Base-by-base conservation (phyloP, 2,113 vertebrate species). In the Hemibagrus wyckioides region DNA sequence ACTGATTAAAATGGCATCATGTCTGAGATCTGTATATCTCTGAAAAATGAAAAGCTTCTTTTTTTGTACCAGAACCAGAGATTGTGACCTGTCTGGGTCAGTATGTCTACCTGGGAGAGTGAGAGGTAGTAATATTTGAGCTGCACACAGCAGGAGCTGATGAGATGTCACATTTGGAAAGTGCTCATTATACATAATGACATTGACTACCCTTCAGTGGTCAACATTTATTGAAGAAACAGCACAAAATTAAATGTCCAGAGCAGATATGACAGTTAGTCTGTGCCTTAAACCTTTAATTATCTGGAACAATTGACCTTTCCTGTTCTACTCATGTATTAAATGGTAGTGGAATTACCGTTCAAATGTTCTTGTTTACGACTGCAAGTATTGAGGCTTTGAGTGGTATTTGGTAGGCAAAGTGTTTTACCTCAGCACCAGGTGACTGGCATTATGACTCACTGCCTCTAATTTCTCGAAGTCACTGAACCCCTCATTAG, bases 1-100 rank as follows among this genome's bases (percentile, higher is more conserved):
- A 50, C 11, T 8, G 23, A n/a, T n/a, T 77, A 77, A 77, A 50
- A 50, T 77, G 44, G 50, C 73, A 77, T 48, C 28, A 50, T n/a
- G 73, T 10, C 73, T n/a, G 9, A 75, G 71, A 71, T 71, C 36
- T 75, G 39, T 28, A 44, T 39, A 44, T 21, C 39, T 75, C 39
- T 75, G 39, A 44, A 36, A 75, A 75, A 75, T 44, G 39, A 75
- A 75, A 75, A 0, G 39, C 67, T 67, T 6, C 23, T 21, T 71
- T 69, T 71, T 39, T 39, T 71, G 33, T 56, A 50, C 25, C 57
- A 21, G 71, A 23, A 8, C 2, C 85, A 80, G 39, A 86, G 41
- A 59, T 41, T 85, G 54, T 80, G 30, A 67, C 50, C 39, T 69
- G 83, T 77, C 80, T 80, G 30, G 71, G 73, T 88, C 86, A 88